Evolutionary conservation across 2,113 vertebrate genomes (phyloP).

Genomic region (Hirundichthys speculiger): DNA sequence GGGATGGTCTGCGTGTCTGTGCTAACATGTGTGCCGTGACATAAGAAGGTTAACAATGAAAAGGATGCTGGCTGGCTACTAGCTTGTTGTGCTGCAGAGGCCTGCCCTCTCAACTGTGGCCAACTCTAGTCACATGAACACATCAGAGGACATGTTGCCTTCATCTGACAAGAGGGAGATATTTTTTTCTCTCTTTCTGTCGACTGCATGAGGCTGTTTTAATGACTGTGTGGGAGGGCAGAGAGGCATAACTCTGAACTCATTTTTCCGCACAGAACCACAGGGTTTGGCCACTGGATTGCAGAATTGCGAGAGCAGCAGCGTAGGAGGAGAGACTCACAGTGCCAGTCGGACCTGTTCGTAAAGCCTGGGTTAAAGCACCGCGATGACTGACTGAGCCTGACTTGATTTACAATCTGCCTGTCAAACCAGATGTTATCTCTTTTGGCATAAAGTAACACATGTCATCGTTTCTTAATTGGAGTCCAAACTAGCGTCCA

Average conservation of each 20-base stretch:
- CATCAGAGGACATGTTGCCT: conserved; percentile 9
- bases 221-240: conserved; percentile 52
- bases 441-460: background rate
- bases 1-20: conserved; percentile 2
- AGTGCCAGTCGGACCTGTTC: conserved; percentile 58
- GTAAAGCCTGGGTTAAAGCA: conserved; percentile 8
- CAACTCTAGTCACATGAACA: conserved; percentile 19
- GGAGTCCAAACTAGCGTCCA: conserved; percentile 12
- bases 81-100: conserved; percentile 4
- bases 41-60: conserved; percentile 7
- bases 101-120: conserved; percentile 25
- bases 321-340: conserved; percentile 45
- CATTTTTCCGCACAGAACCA: conserved; percentile 15
- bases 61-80: background rate
- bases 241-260: conserved; percentile 39
- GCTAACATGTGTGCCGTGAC: background rate
- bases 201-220: conserved; percentile 39
- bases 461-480: background rate
- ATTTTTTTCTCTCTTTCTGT: conserved; percentile 13
- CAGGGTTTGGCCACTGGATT: conserved; percentile 20
- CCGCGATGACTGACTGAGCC: conserved; percentile 9
- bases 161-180: conserved; percentile 21
- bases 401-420: conserved; percentile 32
- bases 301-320: conserved; percentile 15
- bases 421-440: conserved; percentile 32